A percentile compares a stretch with the other conserved stretches of the same genome.
Conservation (phyloP, 2,888 invertebrate species). For the Drosophila falleni region DNA sequence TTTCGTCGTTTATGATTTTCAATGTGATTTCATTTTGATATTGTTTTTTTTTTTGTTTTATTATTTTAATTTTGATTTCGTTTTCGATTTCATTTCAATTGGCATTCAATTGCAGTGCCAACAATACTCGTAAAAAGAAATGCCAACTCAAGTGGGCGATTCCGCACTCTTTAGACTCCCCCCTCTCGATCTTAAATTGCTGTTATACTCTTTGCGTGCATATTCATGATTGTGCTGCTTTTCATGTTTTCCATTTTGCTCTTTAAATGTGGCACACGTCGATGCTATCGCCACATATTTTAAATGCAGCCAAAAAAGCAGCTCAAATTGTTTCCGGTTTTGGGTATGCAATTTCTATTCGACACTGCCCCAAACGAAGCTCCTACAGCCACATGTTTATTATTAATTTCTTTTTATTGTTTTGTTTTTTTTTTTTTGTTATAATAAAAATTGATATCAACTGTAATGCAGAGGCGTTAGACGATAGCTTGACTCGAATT, state of each 20-base stretch:
- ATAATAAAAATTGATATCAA: slow-evolving; percentile 8
- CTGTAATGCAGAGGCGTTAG: slow-evolving; percentile 44
- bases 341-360: slow-evolving; percentile 63
- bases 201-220: slow-evolving; percentile 50
- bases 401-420: slow-evolving; percentile 14
- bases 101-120: slow-evolving; percentile 73
- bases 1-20: slow-evolving; percentile 39
- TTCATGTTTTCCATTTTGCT: slow-evolving; percentile 66
- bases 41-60: not conserved
- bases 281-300: slow-evolving; percentile 65
- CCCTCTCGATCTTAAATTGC: not conserved
- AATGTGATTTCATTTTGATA: slow-evolving; percentile 38
- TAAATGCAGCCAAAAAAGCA: slow-evolving; percentile 58
- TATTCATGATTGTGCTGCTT: slow-evolving; percentile 58
- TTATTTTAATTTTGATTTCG: slow-evolving; percentile 29
- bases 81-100: slow-evolving; percentile 67
- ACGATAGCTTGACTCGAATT: slow-evolving; percentile 20
- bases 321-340: slow-evolving; percentile 74
- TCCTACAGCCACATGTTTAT: slow-evolving; percentile 18
- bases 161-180: not conserved
- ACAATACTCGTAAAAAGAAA: slow-evolving; percentile 58
- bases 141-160: slow-evolving; percentile 58
- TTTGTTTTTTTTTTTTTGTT: not conserved
- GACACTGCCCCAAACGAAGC: slow-evolving; percentile 6
- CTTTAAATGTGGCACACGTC: slow-evolving; percentile 77